phyloP scores from a whole-genome alignment of 1,140 invertebrate genomes.

The Anthonomus grandis region DNA sequence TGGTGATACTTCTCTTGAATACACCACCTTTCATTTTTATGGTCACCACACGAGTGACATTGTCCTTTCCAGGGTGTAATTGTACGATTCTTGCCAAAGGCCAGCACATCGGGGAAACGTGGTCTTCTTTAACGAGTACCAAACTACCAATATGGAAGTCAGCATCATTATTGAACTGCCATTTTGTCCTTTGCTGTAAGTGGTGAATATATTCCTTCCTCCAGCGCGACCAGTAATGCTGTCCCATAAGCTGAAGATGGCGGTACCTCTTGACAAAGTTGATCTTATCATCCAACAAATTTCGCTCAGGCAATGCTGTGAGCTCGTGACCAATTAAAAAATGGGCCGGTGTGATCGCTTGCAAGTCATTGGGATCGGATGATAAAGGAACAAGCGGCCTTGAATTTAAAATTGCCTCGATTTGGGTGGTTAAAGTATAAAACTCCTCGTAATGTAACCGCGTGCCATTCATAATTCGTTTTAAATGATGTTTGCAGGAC shows the following conservation, averaged over 20 bases:
- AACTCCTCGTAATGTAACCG: neutral
- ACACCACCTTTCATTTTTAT: neutral
- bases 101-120: slow-evolving; percentile 31
- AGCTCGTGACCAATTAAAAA: slow-evolving; percentile 40
- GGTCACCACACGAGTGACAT: slow-evolving; percentile 36
- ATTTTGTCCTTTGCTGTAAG: slow-evolving; percentile 31
- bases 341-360: slow-evolving; percentile 39
- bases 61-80: slow-evolving; percentile 40
- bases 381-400: slow-evolving; percentile 26
- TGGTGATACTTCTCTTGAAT: neutral
- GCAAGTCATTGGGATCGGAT: slow-evolving; percentile 35
- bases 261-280: slow-evolving; percentile 31
- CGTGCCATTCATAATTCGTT: slow-evolving; percentile 26
- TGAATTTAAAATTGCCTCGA: slow-evolving; percentile 42
- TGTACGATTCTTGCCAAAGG: slow-evolving; percentile 32
- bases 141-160: slow-evolving; percentile 35
- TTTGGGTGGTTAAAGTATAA: neutral
- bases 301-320: slow-evolving; percentile 39
- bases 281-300: slow-evolving; percentile 16
- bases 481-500: no score
- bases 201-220: slow-evolving; percentile 31
- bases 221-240: slow-evolving; percentile 35
- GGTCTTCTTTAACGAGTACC: slow-evolving; percentile 39
- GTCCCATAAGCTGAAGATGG: slow-evolving; percentile 32
- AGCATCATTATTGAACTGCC: slow-evolving; percentile 3